phyloP scores from a whole-genome alignment of 2,888 invertebrate species.

The Tenthredo distinguenda region DNA sequence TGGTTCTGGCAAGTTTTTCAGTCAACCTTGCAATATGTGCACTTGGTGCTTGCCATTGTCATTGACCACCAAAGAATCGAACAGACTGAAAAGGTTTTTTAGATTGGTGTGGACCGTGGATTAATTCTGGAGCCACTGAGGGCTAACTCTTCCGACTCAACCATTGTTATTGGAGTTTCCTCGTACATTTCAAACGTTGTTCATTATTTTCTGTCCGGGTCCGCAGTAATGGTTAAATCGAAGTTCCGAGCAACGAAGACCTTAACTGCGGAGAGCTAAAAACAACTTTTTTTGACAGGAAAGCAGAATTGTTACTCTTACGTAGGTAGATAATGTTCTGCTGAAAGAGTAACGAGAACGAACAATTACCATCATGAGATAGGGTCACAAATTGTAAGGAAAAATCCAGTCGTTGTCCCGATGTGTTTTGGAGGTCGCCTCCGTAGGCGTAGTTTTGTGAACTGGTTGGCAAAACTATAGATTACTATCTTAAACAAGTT shows the following conservation, averaged over 20 bases:
- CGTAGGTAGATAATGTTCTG: not conserved
- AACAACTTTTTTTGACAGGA: too few species aligned
- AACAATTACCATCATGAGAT: not conserved
- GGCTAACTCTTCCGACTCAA: not conserved
- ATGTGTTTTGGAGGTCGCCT: not conserved
- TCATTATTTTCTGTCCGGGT: not conserved
- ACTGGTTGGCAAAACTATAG: not conserved
- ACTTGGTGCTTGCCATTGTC: not conserved
- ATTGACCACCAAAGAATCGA: not conserved
- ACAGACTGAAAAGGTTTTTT: constrained; percentile 4
- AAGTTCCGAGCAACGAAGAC: not conserved
- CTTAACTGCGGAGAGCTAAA: not conserved
- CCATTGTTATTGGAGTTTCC: constrained; percentile 1
- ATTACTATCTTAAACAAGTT: not conserved
- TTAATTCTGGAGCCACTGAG: not conserved
- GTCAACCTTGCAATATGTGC: not conserved
- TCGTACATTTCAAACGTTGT: not conserved
- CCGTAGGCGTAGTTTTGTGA: not conserved
- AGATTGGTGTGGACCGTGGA: not conserved
- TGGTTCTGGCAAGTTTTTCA: not conserved
- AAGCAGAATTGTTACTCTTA: not conserved
- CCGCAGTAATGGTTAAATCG: not conserved
- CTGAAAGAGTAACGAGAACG: not conserved
- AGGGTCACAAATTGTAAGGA: not conserved
- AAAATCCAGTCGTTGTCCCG: not conserved